Percentiles rank a stretch among this genome's conserved stretches.
Evolutionary conservation across 2,113 vertebrate genomes (phyloP).

Genomic region (Aptenodytes forsteri): DNA sequence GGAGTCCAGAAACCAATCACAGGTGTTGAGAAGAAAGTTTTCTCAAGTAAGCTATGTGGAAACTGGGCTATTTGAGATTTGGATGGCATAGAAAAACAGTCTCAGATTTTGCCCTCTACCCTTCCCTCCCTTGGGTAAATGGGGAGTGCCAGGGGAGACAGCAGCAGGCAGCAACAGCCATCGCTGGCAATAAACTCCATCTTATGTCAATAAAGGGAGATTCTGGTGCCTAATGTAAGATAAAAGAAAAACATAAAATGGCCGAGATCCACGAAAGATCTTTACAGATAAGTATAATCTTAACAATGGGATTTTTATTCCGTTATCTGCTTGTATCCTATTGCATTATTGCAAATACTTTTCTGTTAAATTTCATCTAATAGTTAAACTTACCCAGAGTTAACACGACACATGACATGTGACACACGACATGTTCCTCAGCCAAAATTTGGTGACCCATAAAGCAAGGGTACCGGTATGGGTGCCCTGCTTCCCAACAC

Average conservation of each 20-base stretch:
- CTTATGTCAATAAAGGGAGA: not conserved
- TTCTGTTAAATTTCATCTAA: not conserved
- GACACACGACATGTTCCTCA: not conserved
- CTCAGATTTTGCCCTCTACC: not conserved
- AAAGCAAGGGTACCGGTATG: not conserved
- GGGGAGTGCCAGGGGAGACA: not conserved
- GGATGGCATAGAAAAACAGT: not conserved
- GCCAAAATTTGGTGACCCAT: not conserved
- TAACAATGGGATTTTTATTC: not conserved
- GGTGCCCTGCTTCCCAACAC: not conserved
- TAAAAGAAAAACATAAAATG: not conserved
- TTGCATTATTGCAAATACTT: not conserved
- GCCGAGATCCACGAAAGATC: not conserved
- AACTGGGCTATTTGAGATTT: not conserved
- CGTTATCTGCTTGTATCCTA: not conserved
- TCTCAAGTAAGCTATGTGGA: not conserved
- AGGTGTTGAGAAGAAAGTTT: not conserved
- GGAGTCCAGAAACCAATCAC: not conserved
- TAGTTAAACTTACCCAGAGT: not conserved
- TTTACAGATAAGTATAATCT: not conserved
- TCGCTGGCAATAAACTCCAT: not conserved
- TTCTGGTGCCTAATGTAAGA: not conserved
- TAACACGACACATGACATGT: not conserved
- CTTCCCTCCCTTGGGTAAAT: not conserved
- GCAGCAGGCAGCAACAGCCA: not conserved